phyloP scores from a whole-genome alignment of 2,113 vertebrate genomes.

The Ptyas mucosa region DNA sequence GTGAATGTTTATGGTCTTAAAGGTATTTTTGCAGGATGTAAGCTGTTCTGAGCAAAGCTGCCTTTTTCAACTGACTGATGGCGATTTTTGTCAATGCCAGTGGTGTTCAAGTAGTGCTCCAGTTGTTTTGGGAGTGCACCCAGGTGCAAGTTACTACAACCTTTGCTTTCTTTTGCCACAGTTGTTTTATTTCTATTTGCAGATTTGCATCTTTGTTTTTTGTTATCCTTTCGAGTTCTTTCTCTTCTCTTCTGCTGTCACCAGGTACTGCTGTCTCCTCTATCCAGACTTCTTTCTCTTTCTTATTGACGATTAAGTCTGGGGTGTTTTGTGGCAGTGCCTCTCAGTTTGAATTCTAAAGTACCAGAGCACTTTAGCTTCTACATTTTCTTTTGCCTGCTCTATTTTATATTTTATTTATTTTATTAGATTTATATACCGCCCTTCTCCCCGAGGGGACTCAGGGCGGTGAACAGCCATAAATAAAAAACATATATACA shows the following conservation, averaged over 20 bases:
- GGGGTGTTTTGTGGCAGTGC: neutral
- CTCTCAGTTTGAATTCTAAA: neutral
- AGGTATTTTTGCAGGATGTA: neutral
- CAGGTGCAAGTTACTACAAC: neutral
- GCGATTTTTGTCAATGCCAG: neutral
- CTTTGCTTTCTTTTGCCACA: neutral
- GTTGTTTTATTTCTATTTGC: neutral
- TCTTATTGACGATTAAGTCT: neutral
- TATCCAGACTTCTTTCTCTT: neutral
- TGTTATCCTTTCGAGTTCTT: neutral
- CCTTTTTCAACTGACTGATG: neutral
- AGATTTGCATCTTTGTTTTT: neutral
- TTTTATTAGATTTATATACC: no score
- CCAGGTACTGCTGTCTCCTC: neutral
- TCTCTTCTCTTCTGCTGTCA: neutral
- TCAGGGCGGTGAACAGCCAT: no score
- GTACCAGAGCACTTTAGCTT: neutral
- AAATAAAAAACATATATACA: no score
- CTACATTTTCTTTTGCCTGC: neutral
- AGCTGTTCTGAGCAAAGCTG: neutral
- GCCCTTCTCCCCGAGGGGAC: no score
- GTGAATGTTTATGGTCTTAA: neutral
- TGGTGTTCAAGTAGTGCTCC: neutral
- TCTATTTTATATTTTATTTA: no score
- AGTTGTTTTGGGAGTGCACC: neutral